Evolutionary conservation across 2,113 vertebrate species (phyloP).

Genomic region (Dicrurus megarhynchus): DNA sequence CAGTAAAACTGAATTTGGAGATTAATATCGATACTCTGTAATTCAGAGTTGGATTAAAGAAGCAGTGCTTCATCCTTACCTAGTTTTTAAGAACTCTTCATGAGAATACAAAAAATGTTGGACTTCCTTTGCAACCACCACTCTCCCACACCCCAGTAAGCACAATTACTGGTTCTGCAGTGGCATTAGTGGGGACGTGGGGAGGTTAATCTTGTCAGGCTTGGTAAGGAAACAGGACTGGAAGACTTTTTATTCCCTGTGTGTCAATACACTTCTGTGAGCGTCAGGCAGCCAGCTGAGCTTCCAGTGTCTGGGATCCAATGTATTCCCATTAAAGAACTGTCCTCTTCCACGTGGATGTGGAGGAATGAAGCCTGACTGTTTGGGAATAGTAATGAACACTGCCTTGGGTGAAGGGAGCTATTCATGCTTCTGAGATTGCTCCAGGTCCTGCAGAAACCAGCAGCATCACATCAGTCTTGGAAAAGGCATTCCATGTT

Average conservation of each 20-base stretch:
- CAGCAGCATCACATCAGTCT: background rate
- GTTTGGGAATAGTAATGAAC: background rate
- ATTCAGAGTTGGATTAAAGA: conserved; percentile 13
- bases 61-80: background rate
- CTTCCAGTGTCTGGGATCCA: background rate
- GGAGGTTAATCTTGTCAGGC: background rate
- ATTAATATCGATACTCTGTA: conserved; percentile 52
- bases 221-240: background rate
- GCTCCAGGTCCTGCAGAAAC: background rate
- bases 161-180: background rate
- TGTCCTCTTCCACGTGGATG: fast-evolving
- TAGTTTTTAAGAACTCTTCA: background rate
- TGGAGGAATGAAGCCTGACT: background rate
- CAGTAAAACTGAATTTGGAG: conserved; percentile 56
- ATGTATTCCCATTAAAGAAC: background rate
- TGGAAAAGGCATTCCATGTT: background rate
- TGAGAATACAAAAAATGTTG: background rate
- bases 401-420: background rate
- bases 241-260: too few relatives aligned
- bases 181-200: background rate
- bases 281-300: background rate
- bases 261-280: background rate
- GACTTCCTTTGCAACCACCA: background rate
- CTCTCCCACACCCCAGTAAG: background rate
- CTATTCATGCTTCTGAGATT: background rate